Evolutionary conservation across 2,888 invertebrate genomes (phyloP).

Genomic region (Cheilosia variabilis): DNA sequence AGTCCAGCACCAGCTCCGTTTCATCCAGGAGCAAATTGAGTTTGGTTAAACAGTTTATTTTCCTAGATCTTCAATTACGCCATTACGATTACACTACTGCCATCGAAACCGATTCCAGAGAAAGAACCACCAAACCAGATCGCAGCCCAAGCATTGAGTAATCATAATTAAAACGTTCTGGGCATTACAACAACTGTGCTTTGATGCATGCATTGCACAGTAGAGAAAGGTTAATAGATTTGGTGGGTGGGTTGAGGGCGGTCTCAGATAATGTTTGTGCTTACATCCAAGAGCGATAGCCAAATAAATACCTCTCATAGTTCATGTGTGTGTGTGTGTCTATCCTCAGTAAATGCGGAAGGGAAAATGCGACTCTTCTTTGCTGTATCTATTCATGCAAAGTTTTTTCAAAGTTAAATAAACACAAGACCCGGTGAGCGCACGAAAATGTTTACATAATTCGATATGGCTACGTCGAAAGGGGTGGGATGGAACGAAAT

Average conservation of each 20-base stretch:
- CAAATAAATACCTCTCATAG: slow-evolving; percentile 37
- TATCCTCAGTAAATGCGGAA: slow-evolving; percentile 49
- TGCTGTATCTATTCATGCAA: not conserved
- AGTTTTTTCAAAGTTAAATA: slow-evolving; percentile 39
- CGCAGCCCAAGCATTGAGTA: slow-evolving; percentile 50
- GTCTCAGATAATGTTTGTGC: slow-evolving; percentile 10
- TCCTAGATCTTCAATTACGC: slow-evolving; percentile 53
- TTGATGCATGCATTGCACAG: slow-evolving; percentile 11
- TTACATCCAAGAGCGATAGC: slow-evolving; percentile 15
- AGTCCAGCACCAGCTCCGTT: not conserved
- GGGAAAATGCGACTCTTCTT: slow-evolving; percentile 21
- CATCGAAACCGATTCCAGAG: not conserved
- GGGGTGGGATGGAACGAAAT: slow-evolving; percentile 2
- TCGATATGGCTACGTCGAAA: slow-evolving; percentile 7
- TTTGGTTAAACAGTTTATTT: slow-evolving; percentile 40
- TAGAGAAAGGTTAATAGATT: slow-evolving; percentile 36
- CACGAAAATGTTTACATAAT: slow-evolving; percentile 12
- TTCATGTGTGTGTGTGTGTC: not conserved
- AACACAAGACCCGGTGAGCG: slow-evolving; percentile 17
- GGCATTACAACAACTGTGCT: slow-evolving; percentile 54
- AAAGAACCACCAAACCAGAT: slow-evolving; percentile 6
- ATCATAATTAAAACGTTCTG: slow-evolving; percentile 74
- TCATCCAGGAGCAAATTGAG: not conserved
- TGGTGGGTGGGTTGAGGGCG: not conserved
- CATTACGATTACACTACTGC: not conserved